A percentile compares a stretch with the other conserved stretches of the same genome.
Evolutionary conservation across 2,797 vertebrate genomes (phyloP).

Genomic region (Lerista edwardsae): DNA sequence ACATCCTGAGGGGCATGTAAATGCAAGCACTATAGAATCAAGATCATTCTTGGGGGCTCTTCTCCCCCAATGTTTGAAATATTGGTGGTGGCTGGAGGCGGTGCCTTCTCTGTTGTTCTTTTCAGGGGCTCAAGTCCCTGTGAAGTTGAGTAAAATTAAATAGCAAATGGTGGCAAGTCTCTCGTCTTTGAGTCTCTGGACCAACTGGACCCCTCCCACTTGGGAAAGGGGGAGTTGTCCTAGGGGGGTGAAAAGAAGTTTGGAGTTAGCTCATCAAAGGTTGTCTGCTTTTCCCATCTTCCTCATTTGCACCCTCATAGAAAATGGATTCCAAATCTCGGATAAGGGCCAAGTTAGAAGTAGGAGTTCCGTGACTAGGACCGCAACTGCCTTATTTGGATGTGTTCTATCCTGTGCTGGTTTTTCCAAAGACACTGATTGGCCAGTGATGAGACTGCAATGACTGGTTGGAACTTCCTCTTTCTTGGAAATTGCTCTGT

Average conservation of each 20-base stretch:
- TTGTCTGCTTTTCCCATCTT: not conserved
- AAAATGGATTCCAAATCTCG: not conserved
- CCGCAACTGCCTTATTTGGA: not conserved
- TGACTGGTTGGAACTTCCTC: too few relatives aligned
- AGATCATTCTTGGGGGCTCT: not conserved
- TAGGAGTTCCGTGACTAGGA: not conserved
- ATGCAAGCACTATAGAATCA: not conserved
- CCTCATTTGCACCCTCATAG: not conserved
- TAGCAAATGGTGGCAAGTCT: too few relatives aligned
- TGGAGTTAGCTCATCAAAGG: slow-evolving; percentile 18
- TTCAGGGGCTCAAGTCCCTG: too few relatives aligned
- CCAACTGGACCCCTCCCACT: slow-evolving; percentile 23
- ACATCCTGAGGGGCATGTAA: not conserved
- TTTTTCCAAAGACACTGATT: not conserved
- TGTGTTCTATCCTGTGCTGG: not conserved
- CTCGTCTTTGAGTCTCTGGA: too few relatives aligned
- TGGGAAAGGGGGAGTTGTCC: slow-evolving; percentile 69
- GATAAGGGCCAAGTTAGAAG: not conserved
- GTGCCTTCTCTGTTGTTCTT: too few relatives aligned
- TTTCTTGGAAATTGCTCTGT: slow-evolving; percentile 29
- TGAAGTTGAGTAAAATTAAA: too few relatives aligned
- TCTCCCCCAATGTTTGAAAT: too few relatives aligned
- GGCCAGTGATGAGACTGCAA: not conserved
- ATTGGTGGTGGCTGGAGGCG: too few relatives aligned
- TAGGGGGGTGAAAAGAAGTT: not conserved